Evolutionary conservation across 2,797 vertebrate species (phyloP).

Genomic region (Accipiter minullus): DNA sequence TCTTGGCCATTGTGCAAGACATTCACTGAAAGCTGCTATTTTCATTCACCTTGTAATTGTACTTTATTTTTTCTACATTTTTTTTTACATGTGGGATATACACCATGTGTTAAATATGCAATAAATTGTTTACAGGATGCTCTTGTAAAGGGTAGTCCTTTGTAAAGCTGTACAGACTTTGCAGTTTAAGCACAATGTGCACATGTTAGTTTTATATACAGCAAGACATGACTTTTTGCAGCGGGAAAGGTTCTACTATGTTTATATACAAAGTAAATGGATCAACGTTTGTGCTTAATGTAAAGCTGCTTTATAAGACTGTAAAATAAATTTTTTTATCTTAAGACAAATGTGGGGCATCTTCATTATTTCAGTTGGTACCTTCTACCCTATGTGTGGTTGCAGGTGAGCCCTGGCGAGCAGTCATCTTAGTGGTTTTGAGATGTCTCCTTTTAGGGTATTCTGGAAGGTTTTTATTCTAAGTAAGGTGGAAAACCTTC

Average conservation of each 20-base stretch:
- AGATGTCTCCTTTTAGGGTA: background rate
- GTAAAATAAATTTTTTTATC: constrained; percentile 87
- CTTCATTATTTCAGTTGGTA: accelerated
- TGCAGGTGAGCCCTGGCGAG: too few species aligned
- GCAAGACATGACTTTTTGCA: constrained; percentile 79
- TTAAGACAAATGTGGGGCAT: background rate
- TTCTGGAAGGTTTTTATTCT: background rate
- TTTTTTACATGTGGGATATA: constrained; percentile 75
- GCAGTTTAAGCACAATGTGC: constrained; percentile 98
- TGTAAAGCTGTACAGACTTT: constrained; percentile 88
- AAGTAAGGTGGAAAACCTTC: background rate
- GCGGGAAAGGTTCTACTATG: constrained; percentile 78
- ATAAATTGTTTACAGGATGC: constrained; percentile 93
- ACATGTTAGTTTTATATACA: constrained; percentile 91
- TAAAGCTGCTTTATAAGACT: constrained; percentile 91
- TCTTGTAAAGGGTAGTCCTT: constrained; percentile 77
- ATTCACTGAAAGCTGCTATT: constrained; percentile 83
- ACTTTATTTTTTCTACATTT: constrained; percentile 45
- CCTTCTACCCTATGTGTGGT: accelerated
- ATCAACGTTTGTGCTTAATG: constrained; percentile 88
- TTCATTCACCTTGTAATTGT: constrained; percentile 68
- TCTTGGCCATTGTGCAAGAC: constrained; percentile 70
- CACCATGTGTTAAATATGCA: constrained; percentile 95
- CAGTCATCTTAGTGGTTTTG: accelerated
- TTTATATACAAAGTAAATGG: constrained; percentile 87